phyloP scores from a whole-genome alignment of 1,140 invertebrate genomes.

The Drosophila repletoides region DNA sequence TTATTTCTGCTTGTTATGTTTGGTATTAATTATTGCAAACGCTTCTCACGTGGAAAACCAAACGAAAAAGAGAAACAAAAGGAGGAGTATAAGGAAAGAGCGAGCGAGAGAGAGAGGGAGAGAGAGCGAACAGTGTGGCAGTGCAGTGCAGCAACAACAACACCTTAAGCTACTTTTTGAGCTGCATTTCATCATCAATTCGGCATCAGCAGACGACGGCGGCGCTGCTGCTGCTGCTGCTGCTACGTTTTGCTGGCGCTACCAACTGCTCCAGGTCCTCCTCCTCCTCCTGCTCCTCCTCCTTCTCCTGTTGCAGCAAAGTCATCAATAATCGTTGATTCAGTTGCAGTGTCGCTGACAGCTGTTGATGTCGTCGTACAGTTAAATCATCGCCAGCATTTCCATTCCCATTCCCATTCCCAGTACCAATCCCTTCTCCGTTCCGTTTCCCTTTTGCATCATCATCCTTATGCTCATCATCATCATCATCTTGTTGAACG shows the following conservation, averaged over 20 bases:
- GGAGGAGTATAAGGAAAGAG: neutral
- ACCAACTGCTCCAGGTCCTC: slow-evolving; percentile 55
- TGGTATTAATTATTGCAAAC: slow-evolving; percentile 45
- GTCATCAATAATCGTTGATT: slow-evolving; percentile 81
- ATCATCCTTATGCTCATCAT: neutral
- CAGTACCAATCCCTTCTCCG: too few species aligned
- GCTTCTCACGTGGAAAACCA: slow-evolving; percentile 3
- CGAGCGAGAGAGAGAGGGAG: neutral
- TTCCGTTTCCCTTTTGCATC: slow-evolving; percentile 44
- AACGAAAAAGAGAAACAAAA: neutral
- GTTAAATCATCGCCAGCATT: too few species aligned
- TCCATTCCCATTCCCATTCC: too few species aligned
- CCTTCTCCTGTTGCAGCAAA: too few species aligned
- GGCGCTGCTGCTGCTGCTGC: slow-evolving; percentile 14
- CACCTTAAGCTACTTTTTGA: slow-evolving; percentile 78
- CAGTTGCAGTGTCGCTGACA: slow-evolving; percentile 71
- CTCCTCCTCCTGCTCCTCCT: too few species aligned
- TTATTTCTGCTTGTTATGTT: slow-evolving; percentile 3
- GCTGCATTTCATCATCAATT: slow-evolving; percentile 80
- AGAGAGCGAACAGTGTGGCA: neutral
- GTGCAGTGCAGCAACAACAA: slow-evolving; percentile 15
- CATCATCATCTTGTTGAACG: slow-evolving; percentile 1
- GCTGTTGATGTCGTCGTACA: slow-evolving; percentile 43
- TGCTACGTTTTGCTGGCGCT: too few species aligned
- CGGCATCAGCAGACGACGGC: slow-evolving; percentile 67